Base-by-base conservation (phyloP, 2,797 vertebrate species). In the Florisuga fusca region DNA sequence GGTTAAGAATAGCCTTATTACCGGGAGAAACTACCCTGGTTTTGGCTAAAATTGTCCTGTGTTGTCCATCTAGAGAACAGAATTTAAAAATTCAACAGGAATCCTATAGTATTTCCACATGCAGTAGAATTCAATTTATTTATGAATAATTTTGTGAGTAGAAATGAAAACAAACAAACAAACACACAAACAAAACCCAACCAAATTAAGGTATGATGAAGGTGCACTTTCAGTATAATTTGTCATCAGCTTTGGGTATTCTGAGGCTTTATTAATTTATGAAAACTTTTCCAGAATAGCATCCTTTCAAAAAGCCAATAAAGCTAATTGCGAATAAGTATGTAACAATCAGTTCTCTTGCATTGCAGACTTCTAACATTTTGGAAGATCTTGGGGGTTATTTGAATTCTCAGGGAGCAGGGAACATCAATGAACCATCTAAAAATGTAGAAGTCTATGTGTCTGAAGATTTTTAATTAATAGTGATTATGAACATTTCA, bases 321-420 rank as follows among this genome's bases (percentile, higher is more conserved):
- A 75, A 80, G 3, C 2, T 64, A 51, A 61, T 51, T 83, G 17
- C 12, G 33, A 50, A 66, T 22, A 68, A 69, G 43, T 33, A 48
- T 12, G 7, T 68, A 79, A 72, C 13, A 3, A 22, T 86, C 15
- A 88, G 68, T 84, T 53, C 36, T 7, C 74, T 21, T 84, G 4
- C 45, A 38, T 22, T 72, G 2, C 71, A 98, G 98, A 77, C 67
- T 25, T 95, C 92, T 55, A 90, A 69, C 27, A 50, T 83, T 76
- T 55, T 53, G 7, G 84, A 97, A 94, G 97, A 98, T 71, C 95
- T 98, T 11, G 96, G 83, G 3, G 98, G 98, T 66, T 78, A 69
- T 4, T 50, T 93, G 72, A 94, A 77, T 81, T 93, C 83, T 31
- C 51, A 83, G 93, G 93, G 77, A 58, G 9, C 66, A 34, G 89